A percentile compares a stretch with the other conserved stretches of the same genome.
Evolutionary conservation across 1,140 invertebrate genomes (phyloP).

Genomic region (Anagrus nilaparvatae): DNA sequence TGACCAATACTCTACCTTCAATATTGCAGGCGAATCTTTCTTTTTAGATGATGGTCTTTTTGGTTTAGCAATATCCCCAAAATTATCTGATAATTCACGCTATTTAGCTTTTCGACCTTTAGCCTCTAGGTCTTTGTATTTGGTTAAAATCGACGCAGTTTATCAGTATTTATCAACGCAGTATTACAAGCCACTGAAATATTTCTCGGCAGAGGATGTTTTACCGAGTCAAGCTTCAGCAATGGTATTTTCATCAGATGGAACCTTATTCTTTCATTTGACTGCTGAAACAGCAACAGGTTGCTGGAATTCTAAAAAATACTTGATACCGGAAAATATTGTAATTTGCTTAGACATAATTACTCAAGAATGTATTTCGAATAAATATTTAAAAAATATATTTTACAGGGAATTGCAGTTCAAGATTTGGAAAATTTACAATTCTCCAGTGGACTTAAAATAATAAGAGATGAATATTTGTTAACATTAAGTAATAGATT

Average conservation of each 20-base stretch:
- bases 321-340: conserved; percentile 12
- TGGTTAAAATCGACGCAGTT: too few species aligned
- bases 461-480: conserved; percentile 45
- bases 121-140: too few species aligned
- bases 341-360: too few species aligned
- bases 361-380: too few species aligned
- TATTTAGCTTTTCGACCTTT: conserved; percentile 31
- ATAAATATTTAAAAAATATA: background rate
- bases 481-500: conserved; percentile 50
- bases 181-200: conserved; percentile 10
- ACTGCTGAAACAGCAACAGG: conserved; percentile 26
- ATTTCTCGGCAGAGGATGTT: conserved; percentile 32
- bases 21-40: conserved; percentile 30
- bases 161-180: too few species aligned
- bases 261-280: conserved; percentile 31
- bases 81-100: conserved; percentile 4
- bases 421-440: conserved; percentile 43
- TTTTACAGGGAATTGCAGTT: conserved; percentile 38
- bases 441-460: conserved; percentile 57
- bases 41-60: conserved; percentile 33
- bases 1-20: conserved; percentile 14
- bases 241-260: conserved; percentile 27
- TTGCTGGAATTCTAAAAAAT: conserved; percentile 30
- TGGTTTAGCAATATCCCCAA: conserved; percentile 30
- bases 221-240: conserved; percentile 29